phyloP scores from a whole-genome alignment of 2,888 invertebrate genomes.

The Melinopterus prodromus region DNA sequence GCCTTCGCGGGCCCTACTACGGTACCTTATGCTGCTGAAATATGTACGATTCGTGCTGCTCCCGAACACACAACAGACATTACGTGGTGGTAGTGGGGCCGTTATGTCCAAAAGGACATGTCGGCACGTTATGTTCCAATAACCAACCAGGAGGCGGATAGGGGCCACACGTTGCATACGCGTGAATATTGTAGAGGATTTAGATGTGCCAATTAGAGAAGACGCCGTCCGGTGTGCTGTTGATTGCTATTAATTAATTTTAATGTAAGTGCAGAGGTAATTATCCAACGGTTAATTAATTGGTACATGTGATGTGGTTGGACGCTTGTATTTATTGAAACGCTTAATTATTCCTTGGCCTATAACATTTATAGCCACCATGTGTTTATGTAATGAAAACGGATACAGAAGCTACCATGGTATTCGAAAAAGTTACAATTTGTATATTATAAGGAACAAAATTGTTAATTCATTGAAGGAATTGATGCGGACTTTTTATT shows the following conservation, averaged over 20 bases:
- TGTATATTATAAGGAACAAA: too few relatives aligned
- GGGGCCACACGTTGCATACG: neutral
- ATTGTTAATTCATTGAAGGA: too few relatives aligned
- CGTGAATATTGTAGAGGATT: slow-evolving; percentile 4
- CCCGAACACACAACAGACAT: neutral
- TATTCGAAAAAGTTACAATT: too few relatives aligned
- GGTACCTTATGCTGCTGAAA: slow-evolving; percentile 4
- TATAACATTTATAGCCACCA: too few relatives aligned
- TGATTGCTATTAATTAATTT: neutral
- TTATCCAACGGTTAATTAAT: neutral
- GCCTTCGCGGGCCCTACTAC: neutral
- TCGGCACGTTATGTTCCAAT: slow-evolving; percentile 4
- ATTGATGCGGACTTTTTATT: too few relatives aligned
- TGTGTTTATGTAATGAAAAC: too few relatives aligned
- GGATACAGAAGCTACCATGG: too few relatives aligned
- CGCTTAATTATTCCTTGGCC: too few relatives aligned
- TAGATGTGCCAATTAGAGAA: neutral
- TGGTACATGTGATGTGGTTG: neutral
- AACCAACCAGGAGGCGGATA: neutral
- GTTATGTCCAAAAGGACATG: neutral
- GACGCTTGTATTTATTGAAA: neutral
- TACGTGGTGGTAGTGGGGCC: neutral
- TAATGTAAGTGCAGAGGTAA: neutral
- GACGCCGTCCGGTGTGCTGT: neutral
- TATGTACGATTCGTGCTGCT: neutral